Base-by-base conservation (phyloP, 2,888 invertebrate species). In the Hirtodrosophila trivittata region DNA sequence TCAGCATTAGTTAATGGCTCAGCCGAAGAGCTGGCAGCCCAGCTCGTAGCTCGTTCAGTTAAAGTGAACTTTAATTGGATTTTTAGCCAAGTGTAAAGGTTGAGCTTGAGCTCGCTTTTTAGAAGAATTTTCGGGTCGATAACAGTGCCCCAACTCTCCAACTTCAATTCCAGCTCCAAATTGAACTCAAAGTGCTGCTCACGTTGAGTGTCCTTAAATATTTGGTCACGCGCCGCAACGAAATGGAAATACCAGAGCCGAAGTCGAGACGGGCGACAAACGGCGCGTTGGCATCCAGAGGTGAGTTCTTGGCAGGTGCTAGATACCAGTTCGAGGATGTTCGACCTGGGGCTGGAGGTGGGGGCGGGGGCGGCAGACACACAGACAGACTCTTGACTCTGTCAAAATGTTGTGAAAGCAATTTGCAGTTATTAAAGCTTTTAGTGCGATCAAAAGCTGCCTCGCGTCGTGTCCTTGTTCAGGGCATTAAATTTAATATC, bases 381-480 rank as follows among this genome's bases (percentile, higher is more conserved):
- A 5, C 18, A 12, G 16, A 9, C 25, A 13, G 37, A 35, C 43
- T n/a, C 30, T 39, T 33, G 51, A n/a, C 41, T 49, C 57, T 46
- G 66, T 54, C 67, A 70, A 77, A 82, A 68, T 75, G 21, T 77
- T 73, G 70, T 82, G 58, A 87, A 78, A 86, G 80, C 82, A 86
- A 82, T 82, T 82, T 82, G 60, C 86, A 85, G 86, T 85, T 85
- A 87, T 86, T 82, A 87, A 85, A 87, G 82, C 87, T 82, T 82
- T 82, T 87, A 82, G 86, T 72, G 80, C 83, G 86, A 82, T 86
- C 86, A 82, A 82, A 82, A 82, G 86, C 70, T 58, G 60, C 35
- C 52, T 41, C 42, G 38, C 32, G 32, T 30, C 32, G 32, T 30
- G 32, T 39, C 38, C 52, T 33, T 55, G 50, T 52, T 55, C 41